Base-by-base conservation (phyloP, 2,797 vertebrate genomes). In the Sandelia bainsii region DNA sequence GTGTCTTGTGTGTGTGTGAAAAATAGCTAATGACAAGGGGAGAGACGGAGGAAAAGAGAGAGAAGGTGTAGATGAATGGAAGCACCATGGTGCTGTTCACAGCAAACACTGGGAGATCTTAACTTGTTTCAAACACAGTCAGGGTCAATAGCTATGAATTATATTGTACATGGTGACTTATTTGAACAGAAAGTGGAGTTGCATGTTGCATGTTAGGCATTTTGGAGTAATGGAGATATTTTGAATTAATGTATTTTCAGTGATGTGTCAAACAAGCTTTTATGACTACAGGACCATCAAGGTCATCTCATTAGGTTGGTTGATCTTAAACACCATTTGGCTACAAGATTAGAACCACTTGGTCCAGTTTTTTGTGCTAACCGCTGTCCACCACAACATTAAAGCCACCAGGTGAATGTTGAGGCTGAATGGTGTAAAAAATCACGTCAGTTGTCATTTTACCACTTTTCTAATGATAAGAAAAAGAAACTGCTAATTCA, bases 71-170 rank as follows among this genome's bases (percentile, higher is more conserved):
- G 75, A 80, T 86, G 59, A 78, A 72, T 81, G 56, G 51, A 67
- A 62, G 57, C 71, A 56, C 58, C 68, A 63, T 51, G 69, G 64
- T 77, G 79, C 59, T 64, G 1, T 77, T 87, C 57, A 67, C 69
- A 34, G 39, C 58, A 77, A 62, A 80, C 75, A 82, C 76, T 70
- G 51, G 50, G 34, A 72, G 64, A 61, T 27, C 16, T 69, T 42
- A 42, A 62, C 2, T 25, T 46, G 52, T 65, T 70, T 70, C 61
- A 66, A 34, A 34, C 70, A 61, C 57, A 50, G 61, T 45, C 40
- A 46, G 32, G 23, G 81, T 81, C 84, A 67, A 74, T 61, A 65
- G 6, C 22, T 49, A 13, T 59, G 53, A 78, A 50, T 79, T 65
- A 60, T 11, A 46, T 34, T 22, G 20, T 51, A 49, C 22, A 64